These are phyloP conservation scores for Masticophis lateralis DNA, from an alignment of 2,797 vertebrate genomes.

Conservation along the genomic window DNA sequence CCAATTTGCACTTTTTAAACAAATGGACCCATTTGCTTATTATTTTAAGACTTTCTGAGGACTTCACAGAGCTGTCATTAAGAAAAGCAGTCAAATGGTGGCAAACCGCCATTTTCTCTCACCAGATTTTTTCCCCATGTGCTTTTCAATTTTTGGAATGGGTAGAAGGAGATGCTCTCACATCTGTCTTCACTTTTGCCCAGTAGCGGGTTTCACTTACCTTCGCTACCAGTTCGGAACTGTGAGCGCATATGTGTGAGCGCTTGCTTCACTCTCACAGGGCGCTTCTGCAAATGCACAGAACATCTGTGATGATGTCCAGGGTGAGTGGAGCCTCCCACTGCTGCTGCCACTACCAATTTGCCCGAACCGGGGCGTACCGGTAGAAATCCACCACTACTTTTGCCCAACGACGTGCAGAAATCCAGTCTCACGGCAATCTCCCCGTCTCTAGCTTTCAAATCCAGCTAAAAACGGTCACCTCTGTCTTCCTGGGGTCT, in stretches of 20 bases:
- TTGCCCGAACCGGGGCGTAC: no score
- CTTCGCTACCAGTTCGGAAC: no score
- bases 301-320: no score
- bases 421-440: neutral
- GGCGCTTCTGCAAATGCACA: no score
- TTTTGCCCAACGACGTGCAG: neutral
- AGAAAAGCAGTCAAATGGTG: constrained; percentile 29
- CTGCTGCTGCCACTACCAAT: no score
- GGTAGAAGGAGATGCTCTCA: neutral
- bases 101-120: constrained; percentile 15
- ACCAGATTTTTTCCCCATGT: neutral
- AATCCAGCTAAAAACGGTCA: neutral
- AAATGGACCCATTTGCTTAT: constrained; percentile 21
- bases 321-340: no score
- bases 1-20: constrained; percentile 76
- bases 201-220: neutral
- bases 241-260: no score
- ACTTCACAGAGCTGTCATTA: constrained; percentile 48
- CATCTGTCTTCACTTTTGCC: neutral
- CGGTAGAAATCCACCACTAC: no score
- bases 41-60: constrained; percentile 36
- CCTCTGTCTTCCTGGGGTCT: neutral
- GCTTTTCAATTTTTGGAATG: neutral
- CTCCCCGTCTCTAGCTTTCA: neutral
- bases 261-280: no score